These are phyloP conservation scores for Tuberolachnus salignus DNA, from an alignment of 2,888 invertebrate species.

Conservation along the genomic window DNA sequence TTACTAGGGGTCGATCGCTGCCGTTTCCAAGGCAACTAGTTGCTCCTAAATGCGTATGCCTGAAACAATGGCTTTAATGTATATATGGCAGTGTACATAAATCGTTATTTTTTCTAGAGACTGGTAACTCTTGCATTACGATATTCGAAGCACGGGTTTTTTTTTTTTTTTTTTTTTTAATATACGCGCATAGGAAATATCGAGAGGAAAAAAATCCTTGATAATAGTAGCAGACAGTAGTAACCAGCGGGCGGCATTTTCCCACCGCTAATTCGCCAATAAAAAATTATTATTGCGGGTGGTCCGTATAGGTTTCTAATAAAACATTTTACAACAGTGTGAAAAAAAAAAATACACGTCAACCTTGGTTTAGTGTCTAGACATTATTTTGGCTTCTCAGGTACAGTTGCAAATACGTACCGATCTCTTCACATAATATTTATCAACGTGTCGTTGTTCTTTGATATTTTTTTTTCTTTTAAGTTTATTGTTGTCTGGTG, in stretches of 20 bases:
- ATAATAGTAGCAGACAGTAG: too few relatives aligned
- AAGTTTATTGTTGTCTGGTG: conserved; percentile 29
- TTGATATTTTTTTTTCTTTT: conserved; percentile 10
- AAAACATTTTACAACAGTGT: neutral
- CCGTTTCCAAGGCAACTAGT: conserved; percentile 55
- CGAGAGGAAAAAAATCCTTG: too few relatives aligned
- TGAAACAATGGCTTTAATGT: conserved; percentile 46
- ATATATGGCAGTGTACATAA: conserved; percentile 18
- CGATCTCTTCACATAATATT: conserved; percentile 13
- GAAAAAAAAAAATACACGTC: conserved; percentile 14
- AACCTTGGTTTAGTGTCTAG: conserved; percentile 47
- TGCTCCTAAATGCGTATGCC: conserved; percentile 16
- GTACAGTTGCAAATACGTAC: conserved; percentile 25
- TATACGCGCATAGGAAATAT: too few relatives aligned
- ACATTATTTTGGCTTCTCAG: conserved; percentile 34
- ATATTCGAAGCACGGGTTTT: too few relatives aligned
- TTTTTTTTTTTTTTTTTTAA: too few relatives aligned
- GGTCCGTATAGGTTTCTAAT: conserved; percentile 6
- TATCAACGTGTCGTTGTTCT: conserved; percentile 34
- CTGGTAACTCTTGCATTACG: neutral
- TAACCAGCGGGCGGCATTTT: neutral
- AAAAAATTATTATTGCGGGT: conserved; percentile 28
- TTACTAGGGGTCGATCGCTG: conserved; percentile 29
- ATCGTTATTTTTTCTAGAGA: conserved; percentile 4
- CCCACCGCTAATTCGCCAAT: neutral